Base-by-base conservation (phyloP, 2,888 invertebrate genomes). In the Argyresthia albistria region DNA sequence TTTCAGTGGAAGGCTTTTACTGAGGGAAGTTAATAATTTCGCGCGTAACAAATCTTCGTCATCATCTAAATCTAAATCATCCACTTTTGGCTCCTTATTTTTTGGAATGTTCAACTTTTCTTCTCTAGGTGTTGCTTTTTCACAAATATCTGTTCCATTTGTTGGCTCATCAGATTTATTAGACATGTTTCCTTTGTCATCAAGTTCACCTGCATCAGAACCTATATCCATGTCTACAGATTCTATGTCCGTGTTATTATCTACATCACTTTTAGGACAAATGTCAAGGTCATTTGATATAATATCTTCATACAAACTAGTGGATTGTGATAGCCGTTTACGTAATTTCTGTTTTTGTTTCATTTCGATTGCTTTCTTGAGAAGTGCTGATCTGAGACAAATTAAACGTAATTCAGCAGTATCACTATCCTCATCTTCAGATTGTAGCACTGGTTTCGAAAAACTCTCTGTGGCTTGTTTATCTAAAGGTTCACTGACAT, bases 381-480 rank as follows among this genome's bases (percentile, higher is more conserved):
- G 63, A 46, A 92, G 76, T 7, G 92, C 91, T n/a, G 93, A 92
- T 60, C 89, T 90, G n/a, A 93, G 73, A 52, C 92, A 93, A 58
- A 90, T 91, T 59, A 91, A 72, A 59, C 93, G 79, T 49, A 93
- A 71, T 60, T 91, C 88, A 51, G 89, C 75, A 56, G 91, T 89
- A 63, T 92, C 92, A 65, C 88, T 89, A 58, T 91, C 91, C 61
- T 88, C 88, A 56, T 89, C 89, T 56, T 89, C 88, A 48, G 80
- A 80, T 35, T 64, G 42, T 51, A 55, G 52, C n/a, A 55, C 42
- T 56, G 66, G 67, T 50, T 54, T 25, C 6, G 25, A 25, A 25
- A 4, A 25, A 25, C 6, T 25, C 6, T 25, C 25, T 25, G 25
- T 25, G 25, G 3, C 25, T 25, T 25, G 25, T 25, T 25, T 25